Conservation (phyloP, 2,888 invertebrate species). For the Zelleria hepariella region DNA sequence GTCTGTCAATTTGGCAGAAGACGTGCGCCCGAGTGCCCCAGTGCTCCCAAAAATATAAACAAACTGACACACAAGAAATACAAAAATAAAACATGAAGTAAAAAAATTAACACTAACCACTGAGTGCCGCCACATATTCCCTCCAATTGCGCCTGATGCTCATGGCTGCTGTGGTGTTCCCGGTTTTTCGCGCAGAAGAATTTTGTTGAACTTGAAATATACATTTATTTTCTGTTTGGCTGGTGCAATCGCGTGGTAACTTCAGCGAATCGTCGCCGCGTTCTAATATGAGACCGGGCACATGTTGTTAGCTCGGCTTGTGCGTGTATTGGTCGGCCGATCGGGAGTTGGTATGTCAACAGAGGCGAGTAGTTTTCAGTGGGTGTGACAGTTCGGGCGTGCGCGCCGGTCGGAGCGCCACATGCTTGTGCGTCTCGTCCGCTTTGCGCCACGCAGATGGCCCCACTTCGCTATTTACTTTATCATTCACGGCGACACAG, state of each 20-base stretch:
- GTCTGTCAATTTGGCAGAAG: background rate
- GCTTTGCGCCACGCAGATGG: constrained; percentile 27
- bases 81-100: constrained; percentile 15
- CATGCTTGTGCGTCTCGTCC: constrained; percentile 17
- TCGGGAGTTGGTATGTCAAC: constrained; percentile 25
- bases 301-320: constrained; percentile 40
- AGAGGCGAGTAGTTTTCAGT: constrained; percentile 48
- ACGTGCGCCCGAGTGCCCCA: background rate
- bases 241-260: constrained; percentile 23
- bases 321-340: constrained; percentile 15
- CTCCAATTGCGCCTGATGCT: constrained; percentile 59
- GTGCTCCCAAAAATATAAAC: background rate
- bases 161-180: constrained; percentile 29
- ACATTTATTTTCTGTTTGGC: constrained; percentile 45
- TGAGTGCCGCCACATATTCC: constrained; percentile 63
- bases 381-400: background rate
- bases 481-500: constrained; percentile 35
- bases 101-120: constrained; percentile 53
- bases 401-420: background rate
- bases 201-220: constrained; percentile 42
- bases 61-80: background rate
- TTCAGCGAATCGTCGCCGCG: constrained; percentile 4
- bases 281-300: constrained; percentile 56
- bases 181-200: constrained; percentile 28
- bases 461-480: constrained; percentile 30